A percentile compares a stretch with the other conserved stretches of the same genome.
Evolutionary conservation across 2,113 vertebrate genomes (phyloP).

Genomic region (Rhipidura dahli): DNA sequence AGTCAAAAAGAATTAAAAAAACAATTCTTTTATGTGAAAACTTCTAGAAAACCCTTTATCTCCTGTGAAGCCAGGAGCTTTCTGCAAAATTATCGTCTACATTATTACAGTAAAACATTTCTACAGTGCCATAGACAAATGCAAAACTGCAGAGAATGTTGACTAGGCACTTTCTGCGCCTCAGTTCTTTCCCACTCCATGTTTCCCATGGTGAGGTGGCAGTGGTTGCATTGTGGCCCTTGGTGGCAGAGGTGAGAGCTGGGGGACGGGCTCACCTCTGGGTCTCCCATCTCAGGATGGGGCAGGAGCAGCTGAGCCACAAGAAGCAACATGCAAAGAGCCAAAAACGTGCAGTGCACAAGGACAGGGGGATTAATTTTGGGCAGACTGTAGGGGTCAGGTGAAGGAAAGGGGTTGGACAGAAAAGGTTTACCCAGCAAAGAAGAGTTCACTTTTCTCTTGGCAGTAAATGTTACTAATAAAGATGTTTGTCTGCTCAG

Average conservation of each 20-base stretch:
- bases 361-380: neutral
- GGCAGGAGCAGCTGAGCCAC: neutral
- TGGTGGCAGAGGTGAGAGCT: neutral
- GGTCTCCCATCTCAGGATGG: neutral
- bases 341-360: neutral
- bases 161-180: neutral
- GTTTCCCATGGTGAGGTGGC: neutral
- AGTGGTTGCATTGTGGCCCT: neutral
- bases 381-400: neutral
- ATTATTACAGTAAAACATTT: neutral
- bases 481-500: neutral
- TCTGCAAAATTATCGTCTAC: neutral
- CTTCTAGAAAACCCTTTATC: neutral
- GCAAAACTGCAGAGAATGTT: neutral
- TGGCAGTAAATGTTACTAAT: neutral
- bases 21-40: neutral
- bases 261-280: rapidly evolving
- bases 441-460: neutral
- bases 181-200: neutral
- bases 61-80: neutral
- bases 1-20: neutral
- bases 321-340: neutral
- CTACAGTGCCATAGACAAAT: neutral
- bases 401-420: neutral
- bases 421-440: neutral